Conservation (phyloP, 2,797 vertebrate species). For the Enteromius thamalakanensis region DNA sequence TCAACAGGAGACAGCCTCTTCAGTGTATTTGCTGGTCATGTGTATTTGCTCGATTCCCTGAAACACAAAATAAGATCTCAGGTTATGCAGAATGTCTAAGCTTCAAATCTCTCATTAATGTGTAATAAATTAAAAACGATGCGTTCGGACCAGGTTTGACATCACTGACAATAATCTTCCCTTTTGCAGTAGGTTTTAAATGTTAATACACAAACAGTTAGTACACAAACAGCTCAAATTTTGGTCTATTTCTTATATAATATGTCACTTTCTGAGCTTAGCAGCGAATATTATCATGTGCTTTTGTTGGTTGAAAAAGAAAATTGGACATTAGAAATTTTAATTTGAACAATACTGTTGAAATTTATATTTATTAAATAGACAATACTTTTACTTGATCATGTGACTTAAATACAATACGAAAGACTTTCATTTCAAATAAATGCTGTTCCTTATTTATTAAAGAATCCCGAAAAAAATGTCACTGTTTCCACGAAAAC, state of each 20-base stretch:
- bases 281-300: not conserved
- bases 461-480: not conserved
- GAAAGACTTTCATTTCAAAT: not conserved
- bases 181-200: not conserved
- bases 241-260: not conserved
- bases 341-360: not conserved
- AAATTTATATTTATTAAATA: too few relatives aligned
- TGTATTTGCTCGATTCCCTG: not conserved
- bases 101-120: not conserved
- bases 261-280: not conserved
- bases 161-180: not conserved
- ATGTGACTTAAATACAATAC: not conserved
- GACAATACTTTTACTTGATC: not conserved
- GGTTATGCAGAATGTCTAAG: not conserved
- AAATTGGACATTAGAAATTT: not conserved
- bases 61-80: not conserved
- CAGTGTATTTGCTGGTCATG: not conserved
- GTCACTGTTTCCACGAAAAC: too few relatives aligned
- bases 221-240: too few relatives aligned
- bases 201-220: too few relatives aligned
- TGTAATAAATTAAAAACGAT: not conserved
- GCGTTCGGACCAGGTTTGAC: not conserved
- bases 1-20: conserved; percentile 7
- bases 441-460: not conserved
- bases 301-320: not conserved